phyloP scores from a whole-genome alignment of 53 echinoderm and acorn worm species.

The Patiria pectinifera region DNA sequence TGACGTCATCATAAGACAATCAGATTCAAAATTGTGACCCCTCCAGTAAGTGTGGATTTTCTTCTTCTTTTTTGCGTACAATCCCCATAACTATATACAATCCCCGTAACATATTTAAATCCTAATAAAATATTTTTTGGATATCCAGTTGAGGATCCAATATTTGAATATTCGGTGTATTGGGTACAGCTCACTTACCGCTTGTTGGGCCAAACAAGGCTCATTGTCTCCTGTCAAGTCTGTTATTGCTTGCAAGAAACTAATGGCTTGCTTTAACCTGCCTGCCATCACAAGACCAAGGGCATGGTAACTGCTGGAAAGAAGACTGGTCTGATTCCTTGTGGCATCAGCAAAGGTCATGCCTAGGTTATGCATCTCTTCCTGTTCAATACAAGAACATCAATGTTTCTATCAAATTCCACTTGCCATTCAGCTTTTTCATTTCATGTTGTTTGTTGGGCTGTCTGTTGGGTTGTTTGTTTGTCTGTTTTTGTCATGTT shows the following conservation, averaged over 20 bases:
- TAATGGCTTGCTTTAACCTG: constrained; percentile 29
- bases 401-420: neutral
- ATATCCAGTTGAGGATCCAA: too few species aligned
- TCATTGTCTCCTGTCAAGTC: neutral
- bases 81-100: too few species aligned
- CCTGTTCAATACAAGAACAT: constrained; percentile 32
- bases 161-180: too few species aligned
- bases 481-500: too few species aligned
- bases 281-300: constrained; percentile 76
- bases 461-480: too few species aligned
- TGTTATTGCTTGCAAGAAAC: constrained; percentile 28
- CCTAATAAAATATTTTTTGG: too few species aligned
- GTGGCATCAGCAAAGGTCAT: constrained; percentile 94
- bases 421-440: neutral
- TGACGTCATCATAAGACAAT: too few species aligned
- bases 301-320: constrained; percentile 70
- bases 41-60: too few species aligned
- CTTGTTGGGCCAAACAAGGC: constrained; percentile 68
- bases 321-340: constrained; percentile 59
- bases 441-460: too few species aligned
- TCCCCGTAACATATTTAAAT: too few species aligned
- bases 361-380: constrained; percentile 74
- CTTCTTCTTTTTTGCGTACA: too few species aligned
- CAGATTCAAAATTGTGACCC: too few species aligned
- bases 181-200: constrained; percentile 47